Percentiles rank a stretch among this genome's conserved stretches.
phyloP scores from a whole-genome alignment of 2,888 invertebrate species.

The Halictus ligatus region DNA sequence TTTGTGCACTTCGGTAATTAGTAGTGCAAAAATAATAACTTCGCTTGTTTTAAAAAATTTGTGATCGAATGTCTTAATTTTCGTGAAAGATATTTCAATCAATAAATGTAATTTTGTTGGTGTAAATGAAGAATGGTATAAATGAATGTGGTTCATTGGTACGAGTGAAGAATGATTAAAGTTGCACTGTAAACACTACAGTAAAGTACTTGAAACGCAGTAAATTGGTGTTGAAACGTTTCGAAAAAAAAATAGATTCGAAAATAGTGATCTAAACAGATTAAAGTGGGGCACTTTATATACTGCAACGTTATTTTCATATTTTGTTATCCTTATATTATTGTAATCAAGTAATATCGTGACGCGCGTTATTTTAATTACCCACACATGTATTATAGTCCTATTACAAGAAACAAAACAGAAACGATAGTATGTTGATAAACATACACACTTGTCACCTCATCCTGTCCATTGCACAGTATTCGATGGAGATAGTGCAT shows the following conservation, averaged over 20 bases:
- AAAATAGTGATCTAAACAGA: neutral
- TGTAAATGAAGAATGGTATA: neutral
- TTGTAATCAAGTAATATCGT: slow-evolving; percentile 11
- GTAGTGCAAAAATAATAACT: neutral
- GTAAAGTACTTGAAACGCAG: neutral
- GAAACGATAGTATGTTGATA: neutral
- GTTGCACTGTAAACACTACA: neutral
- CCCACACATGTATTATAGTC: neutral
- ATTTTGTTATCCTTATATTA: neutral
- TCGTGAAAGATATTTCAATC: neutral
- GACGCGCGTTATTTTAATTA: slow-evolving; percentile 22
- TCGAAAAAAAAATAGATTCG: neutral
- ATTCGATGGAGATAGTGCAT: slow-evolving; percentile 14
- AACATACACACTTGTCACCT: neutral
- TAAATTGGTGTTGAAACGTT: neutral
- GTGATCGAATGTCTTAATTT: neutral
- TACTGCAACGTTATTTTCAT: neutral
- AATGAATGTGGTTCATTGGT: neutral
- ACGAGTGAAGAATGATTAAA: neutral
- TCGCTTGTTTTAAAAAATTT: neutral
- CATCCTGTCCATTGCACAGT: neutral
- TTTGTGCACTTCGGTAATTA: neutral
- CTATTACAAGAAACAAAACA: slow-evolving; percentile 9
- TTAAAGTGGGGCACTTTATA: neutral
- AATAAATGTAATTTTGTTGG: neutral